phyloP scores from a whole-genome alignment of 2,888 invertebrate species.

The Eristalis arbustorum region DNA sequence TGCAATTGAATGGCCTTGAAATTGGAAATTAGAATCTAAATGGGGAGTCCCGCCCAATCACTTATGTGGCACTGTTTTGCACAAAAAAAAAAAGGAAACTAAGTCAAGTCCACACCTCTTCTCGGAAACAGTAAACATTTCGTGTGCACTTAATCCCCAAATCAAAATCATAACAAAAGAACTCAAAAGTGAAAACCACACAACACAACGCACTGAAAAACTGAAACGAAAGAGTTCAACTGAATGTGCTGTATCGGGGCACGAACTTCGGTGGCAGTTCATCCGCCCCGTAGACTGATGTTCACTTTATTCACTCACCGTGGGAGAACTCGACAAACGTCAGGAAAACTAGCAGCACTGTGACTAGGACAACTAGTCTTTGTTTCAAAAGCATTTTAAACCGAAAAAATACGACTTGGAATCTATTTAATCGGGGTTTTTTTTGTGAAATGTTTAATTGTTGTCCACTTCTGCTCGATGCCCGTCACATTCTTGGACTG shows the following conservation, averaged over 20 bases:
- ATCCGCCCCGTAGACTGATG: not conserved
- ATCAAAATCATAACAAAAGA: slow-evolving; percentile 18
- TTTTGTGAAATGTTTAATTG: slow-evolving; percentile 18
- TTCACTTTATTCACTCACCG: slow-evolving; percentile 70
- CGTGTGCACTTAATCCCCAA: not conserved
- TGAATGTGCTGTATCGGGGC: slow-evolving; percentile 43
- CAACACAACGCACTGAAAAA: slow-evolving; percentile 5
- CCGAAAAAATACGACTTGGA: not conserved
- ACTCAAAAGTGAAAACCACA: slow-evolving; percentile 43
- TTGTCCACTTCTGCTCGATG: slow-evolving; percentile 41
- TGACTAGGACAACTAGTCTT: slow-evolving; percentile 47
- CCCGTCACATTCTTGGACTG: slow-evolving; percentile 24
- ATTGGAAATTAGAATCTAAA: slow-evolving; percentile 9
- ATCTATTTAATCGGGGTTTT: slow-evolving; percentile 23
- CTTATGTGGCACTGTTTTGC: slow-evolving; percentile 27
- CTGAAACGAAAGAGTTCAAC: slow-evolving; percentile 72
- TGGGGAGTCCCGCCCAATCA: slow-evolving; percentile 34
- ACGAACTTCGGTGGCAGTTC: slow-evolving; percentile 32
- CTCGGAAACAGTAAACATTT: not conserved
- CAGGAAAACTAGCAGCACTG: slow-evolving; percentile 73
- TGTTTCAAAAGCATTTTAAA: slow-evolving; percentile 50
- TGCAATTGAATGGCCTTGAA: slow-evolving; percentile 46
- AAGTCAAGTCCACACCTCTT: not conserved
- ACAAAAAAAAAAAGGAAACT: not conserved
- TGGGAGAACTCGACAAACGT: slow-evolving; percentile 68